Evolutionary conservation across 2,113 vertebrate genomes (phyloP), one percentile per base, ranked within the genome.

Genomic region (Panthera uncia): DNA sequence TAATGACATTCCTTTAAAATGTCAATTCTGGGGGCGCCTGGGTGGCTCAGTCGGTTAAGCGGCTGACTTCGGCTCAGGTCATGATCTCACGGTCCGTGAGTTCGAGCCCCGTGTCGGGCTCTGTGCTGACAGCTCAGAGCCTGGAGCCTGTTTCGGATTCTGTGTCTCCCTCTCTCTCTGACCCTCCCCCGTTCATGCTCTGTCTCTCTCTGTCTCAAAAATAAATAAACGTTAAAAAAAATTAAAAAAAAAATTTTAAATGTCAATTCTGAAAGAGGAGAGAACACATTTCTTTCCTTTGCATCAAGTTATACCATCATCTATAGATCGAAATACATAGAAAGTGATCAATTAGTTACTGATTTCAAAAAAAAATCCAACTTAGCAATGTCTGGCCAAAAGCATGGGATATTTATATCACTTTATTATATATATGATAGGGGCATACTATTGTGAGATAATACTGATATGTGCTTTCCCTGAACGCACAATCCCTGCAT

Each of bases 1-100:
- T 90, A 92, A 95, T 16, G 63, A 19, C 48, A 36, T n/a, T 18
- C 48, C 50, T 57, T 82, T 81, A 66, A 96, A 69, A 87, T 74
- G 7, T 71, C 73, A 94, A 1, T 88, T 91, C 15, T 2, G 0
- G 14, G 50, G 50, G 11, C 50, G 3, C 13, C 50, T 3, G 50
- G 50, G 11, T 50, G 50, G 50, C 13, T 14, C 50, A 50, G 50
- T 50, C 14, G 50, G 50, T 50, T 14, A 50, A 14, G 50, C 50
- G 1, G 1, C 50, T 1, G 3, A 14, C 50, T 50, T 50, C 0
- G 3, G 14, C 50, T 50, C 50, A 50, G 50, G 50, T 50, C 50
- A 50, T 14, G 11, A 50, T 50, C 50, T 50, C 50, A 1, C 13
- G 3, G 50, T 50, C 11, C 13, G 0, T 50, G 50, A 50, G 50